Evolutionary conservation across 1,140 invertebrate genomes (phyloP).

Genomic region (Meloidogyne hapla): DNA sequence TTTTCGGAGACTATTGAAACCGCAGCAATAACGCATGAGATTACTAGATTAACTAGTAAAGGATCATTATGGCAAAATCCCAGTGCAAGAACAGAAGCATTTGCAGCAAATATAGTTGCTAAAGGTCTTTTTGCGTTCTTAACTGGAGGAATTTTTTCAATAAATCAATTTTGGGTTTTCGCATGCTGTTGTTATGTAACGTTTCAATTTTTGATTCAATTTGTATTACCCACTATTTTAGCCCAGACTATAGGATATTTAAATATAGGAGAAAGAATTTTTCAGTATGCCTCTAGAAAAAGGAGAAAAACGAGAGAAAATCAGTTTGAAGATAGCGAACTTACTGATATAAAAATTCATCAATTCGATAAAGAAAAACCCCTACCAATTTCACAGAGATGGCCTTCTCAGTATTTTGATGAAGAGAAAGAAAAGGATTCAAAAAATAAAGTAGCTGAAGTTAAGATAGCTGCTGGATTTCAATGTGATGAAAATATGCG

Average conservation of each 20-base stretch:
- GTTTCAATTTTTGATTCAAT: not conserved
- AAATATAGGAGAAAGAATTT: not conserved
- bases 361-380: not conserved
- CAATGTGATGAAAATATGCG: not conserved
- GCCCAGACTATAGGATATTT: not conserved
- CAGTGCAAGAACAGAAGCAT: not conserved
- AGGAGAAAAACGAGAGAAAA: not conserved
- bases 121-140: conserved; percentile 11
- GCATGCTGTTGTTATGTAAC: not conserved
- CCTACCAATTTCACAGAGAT: not conserved
- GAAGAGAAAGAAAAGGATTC: not conserved
- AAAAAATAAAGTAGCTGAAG: not conserved
- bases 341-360: not conserved
- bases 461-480: too few species aligned
- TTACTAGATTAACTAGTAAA: not conserved
- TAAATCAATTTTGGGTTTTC: too few species aligned
- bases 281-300: not conserved
- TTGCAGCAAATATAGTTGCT: conserved; percentile 12
- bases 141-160: not conserved
- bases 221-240: not conserved
- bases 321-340: too few species aligned
- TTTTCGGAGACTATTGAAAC: not conserved
- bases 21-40: too few species aligned
- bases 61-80: not conserved
- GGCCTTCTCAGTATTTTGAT: not conserved